Conservation (phyloP, 2,888 invertebrate species). For the Antitype chi region DNA sequence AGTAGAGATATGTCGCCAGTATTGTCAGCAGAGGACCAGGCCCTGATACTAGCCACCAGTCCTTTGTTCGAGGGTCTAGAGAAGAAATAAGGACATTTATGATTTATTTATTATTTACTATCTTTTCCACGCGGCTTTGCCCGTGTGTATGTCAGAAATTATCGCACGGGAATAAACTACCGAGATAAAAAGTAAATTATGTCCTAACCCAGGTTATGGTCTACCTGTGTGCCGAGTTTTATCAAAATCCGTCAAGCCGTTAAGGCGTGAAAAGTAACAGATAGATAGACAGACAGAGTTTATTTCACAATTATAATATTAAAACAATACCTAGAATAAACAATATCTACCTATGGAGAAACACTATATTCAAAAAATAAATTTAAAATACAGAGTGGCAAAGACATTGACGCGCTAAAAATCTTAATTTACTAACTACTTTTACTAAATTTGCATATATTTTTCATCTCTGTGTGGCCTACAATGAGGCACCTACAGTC, state of each 20-base stretch:
- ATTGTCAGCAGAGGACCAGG: slow-evolving; percentile 92
- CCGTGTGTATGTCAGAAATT: neutral
- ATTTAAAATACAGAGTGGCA: too few relatives aligned
- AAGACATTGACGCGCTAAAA: too few relatives aligned
- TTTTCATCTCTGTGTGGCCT: neutral
- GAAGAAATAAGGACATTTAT: neutral
- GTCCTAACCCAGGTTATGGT: neutral
- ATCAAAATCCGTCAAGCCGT: neutral
- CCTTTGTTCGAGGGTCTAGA: slow-evolving; percentile 87
- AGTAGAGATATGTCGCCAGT: slow-evolving; percentile 91
- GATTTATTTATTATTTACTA: neutral
- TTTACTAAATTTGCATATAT: neutral
- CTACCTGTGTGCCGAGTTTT: neutral
- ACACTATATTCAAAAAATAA: too few relatives aligned
- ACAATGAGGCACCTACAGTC: neutral
- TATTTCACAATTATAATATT: neutral
- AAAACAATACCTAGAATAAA: too few relatives aligned
- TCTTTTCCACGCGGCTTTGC: too few relatives aligned
- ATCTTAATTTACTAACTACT: too few relatives aligned
- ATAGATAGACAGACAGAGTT: neutral
- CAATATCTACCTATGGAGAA: too few relatives aligned
- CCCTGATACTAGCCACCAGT: slow-evolving; percentile 93
- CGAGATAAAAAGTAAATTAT: neutral
- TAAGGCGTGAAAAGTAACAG: too few relatives aligned
- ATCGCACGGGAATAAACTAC: too few relatives aligned